Evolutionary conservation across 2,888 invertebrate species (phyloP).

Genomic region (Oscheius sp.): DNA sequence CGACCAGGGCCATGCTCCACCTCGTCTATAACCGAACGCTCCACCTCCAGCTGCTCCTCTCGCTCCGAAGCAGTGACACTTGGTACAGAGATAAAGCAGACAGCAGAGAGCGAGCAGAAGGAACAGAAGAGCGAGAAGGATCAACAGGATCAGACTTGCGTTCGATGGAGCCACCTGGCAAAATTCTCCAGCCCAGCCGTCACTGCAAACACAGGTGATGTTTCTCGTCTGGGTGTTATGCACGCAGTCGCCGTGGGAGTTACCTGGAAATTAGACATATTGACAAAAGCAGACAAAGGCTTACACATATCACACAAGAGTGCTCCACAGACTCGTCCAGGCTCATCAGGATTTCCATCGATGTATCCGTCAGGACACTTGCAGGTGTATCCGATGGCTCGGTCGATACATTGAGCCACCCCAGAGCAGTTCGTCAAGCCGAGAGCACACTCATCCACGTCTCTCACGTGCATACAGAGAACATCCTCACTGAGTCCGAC

Average conservation of each 20-base stretch:
- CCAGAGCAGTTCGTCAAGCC: constrained; percentile 72
- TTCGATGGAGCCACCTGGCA: constrained; percentile 70
- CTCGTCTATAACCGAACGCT: constrained; percentile 44
- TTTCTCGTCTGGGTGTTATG: constrained; percentile 70
- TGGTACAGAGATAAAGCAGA: constrained; percentile 71
- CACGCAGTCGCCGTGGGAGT: constrained; percentile 68
- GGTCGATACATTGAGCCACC: constrained; percentile 71
- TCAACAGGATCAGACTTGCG: constrained; percentile 65
- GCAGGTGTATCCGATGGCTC: constrained; percentile 70
- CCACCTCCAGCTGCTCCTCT: constrained; percentile 43
- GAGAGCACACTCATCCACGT: constrained; percentile 73
- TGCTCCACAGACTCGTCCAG: constrained; percentile 71
- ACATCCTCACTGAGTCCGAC: constrained; percentile 64
- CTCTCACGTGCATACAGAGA: constrained; percentile 65
- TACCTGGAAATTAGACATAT: constrained; percentile 16
- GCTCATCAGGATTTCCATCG: constrained; percentile 68
- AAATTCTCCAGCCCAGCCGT: constrained; percentile 70
- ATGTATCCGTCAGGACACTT: constrained; percentile 66
- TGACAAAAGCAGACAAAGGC: too few species aligned
- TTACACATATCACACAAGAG: constrained; percentile 68
- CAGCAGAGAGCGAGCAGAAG: constrained; percentile 70
- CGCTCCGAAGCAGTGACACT: constrained; percentile 70
- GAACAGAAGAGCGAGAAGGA: constrained; percentile 71
- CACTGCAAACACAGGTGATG: constrained; percentile 70
- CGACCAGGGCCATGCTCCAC: constrained; percentile 69